Base-by-base conservation (phyloP, 2,797 vertebrate genomes). In the Sparidentex hasta region DNA sequence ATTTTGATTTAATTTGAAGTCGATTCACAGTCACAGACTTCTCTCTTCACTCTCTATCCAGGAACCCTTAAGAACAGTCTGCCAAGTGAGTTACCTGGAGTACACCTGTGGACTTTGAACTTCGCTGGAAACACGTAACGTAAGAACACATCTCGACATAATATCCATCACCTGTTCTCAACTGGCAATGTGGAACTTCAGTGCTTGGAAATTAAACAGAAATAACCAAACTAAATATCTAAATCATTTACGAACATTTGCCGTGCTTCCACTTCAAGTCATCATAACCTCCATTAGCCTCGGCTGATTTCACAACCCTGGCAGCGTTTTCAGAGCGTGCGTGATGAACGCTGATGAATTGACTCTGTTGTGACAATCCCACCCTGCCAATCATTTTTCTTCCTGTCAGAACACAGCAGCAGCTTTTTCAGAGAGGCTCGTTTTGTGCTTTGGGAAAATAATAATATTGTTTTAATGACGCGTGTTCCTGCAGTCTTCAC, bases 371-470 rank as follows among this genome's bases (percentile, higher is more conserved):
- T 80, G 59, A 79, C 70, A 65, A 56, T 79, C 17, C 43, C 29
- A 21, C 29, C 43, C 46, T 71, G 47, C 78, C 78, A 85, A 54
- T 74, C 73, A 82, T 23, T 69, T 83, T 55, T 27, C 0, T 33
- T 38, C 55, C 71, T 76, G 69, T 78, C 74, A 81, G 73, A 59
- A 54, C 70, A 84, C 83, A 88, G 86, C 55, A 56, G 66, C 76
- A 50, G 59, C 65, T 50, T 78, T 75, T 81, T 66, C 2, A 82
- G 50, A 51, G 12, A 4, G 11, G 25, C 66, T 63, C 62, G 50
- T 72, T 82, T 81, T 61, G 66, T 64, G 75, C 84, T 90, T 84
- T 64, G 75, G 85, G 79, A 89, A 91, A 90, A 90, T 90, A 90
- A 81, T 64, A 73, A 76, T 80, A 84, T 88, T 63, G 61, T 68